These are phyloP conservation scores for Conomelus anceps DNA, from an alignment of 2,888 invertebrate genomes.

Conservation along the genomic window DNA sequence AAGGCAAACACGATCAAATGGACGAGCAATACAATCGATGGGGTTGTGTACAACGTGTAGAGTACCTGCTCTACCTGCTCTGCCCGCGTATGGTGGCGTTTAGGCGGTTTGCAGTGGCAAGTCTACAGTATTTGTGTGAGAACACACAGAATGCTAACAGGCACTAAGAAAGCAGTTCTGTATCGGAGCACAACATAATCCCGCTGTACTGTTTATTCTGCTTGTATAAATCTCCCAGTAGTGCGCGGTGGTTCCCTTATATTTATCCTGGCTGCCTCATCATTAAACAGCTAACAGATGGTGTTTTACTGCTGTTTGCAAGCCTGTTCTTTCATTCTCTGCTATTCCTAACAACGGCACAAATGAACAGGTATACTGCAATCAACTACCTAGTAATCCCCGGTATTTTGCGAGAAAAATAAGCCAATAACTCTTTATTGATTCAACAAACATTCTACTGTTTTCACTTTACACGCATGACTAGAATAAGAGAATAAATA, in stretches of 20 bases:
- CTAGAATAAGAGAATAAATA: too few relatives aligned
- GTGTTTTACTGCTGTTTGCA: not conserved
- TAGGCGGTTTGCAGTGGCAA: not conserved
- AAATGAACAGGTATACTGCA: too few relatives aligned
- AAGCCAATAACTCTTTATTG: too few relatives aligned
- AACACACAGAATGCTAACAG: not conserved
- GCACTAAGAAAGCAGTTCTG: not conserved
- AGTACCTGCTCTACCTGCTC: not conserved
- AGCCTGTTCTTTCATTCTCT: not conserved
- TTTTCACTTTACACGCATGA: too few relatives aligned
- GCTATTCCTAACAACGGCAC: not conserved
- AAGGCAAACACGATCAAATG: not conserved
- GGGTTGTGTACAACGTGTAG: too few relatives aligned
- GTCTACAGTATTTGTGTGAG: not conserved
- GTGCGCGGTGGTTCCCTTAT: not conserved
- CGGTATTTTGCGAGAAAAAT: not conserved
- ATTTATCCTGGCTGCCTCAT: not conserved
- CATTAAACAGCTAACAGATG: not conserved
- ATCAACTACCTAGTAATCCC: not conserved
- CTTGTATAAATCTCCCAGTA: not conserved
- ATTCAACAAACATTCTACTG: too few relatives aligned
- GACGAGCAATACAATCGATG: not conserved
- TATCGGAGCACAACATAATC: not conserved
- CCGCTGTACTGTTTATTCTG: not conserved
- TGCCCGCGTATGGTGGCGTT: too few relatives aligned